phyloP scores from a whole-genome alignment of 1,140 invertebrate species.

The Hylaeus volcanicus region DNA sequence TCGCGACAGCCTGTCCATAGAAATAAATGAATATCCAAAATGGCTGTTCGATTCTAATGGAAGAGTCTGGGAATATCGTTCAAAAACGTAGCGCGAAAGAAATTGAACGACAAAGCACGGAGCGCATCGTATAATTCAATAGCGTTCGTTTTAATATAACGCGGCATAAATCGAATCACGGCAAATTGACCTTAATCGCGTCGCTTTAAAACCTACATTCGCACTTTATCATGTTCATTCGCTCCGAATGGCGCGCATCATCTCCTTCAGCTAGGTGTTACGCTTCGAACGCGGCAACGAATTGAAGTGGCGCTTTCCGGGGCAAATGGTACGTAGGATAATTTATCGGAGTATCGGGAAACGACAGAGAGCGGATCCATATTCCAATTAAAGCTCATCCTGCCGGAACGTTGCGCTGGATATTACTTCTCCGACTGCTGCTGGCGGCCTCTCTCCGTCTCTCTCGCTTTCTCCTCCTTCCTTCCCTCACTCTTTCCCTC shows the following conservation, averaged over 20 bases:
- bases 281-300: conserved; percentile 59
- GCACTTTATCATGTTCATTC: conserved; percentile 62
- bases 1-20: no score
- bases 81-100: not conserved
- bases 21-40: no score
- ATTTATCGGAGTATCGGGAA: conserved; percentile 80
- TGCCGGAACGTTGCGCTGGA: conserved; percentile 74
- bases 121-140: conserved; percentile 22
- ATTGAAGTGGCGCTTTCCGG: conserved; percentile 71
- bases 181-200: conserved; percentile 63
- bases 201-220: conserved; percentile 63
- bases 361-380: conserved; percentile 79
- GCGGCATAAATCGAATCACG: conserved; percentile 58
- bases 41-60: no score
- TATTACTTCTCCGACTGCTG: conserved; percentile 68
- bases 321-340: conserved; percentile 79
- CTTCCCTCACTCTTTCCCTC: conserved; percentile 2
- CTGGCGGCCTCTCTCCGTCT: conserved; percentile 15
- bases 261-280: conserved; percentile 59
- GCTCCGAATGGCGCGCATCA: conserved; percentile 50
- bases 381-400: conserved; percentile 81
- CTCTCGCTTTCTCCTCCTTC: conserved; percentile 39
- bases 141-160: conserved; percentile 41
- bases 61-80: no score
- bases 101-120: not conserved